phyloP scores from a whole-genome alignment of 2,888 invertebrate species.

The Nipponacmea schrenckii region DNA sequence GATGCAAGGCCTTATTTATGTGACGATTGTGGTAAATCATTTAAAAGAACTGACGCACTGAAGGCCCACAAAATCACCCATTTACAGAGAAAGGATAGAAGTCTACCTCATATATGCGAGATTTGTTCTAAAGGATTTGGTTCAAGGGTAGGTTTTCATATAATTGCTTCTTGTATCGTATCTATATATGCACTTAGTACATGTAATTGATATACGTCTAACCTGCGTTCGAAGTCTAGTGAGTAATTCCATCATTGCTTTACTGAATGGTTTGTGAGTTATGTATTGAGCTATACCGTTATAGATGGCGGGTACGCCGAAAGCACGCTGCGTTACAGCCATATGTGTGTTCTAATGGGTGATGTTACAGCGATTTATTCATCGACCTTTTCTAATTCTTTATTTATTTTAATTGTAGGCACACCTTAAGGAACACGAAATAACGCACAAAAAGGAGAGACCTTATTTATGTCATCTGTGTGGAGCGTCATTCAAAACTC shows the following conservation, averaged over 20 bases:
- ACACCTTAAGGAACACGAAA: constrained; percentile 63
- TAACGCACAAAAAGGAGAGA: constrained; percentile 68
- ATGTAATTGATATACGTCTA: too few relatives aligned
- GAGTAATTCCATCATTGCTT: too few relatives aligned
- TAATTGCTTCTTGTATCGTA: too few relatives aligned
- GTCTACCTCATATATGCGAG: constrained; percentile 54
- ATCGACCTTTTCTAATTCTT: too few relatives aligned
- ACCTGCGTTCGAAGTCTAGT: too few relatives aligned
- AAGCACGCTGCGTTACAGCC: too few relatives aligned
- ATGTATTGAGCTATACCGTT: too few relatives aligned
- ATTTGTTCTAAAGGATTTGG: constrained; percentile 64
- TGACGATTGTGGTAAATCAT: constrained; percentile 71
- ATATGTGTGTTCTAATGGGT: too few relatives aligned
- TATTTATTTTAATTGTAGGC: constrained; percentile 49
- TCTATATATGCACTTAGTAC: too few relatives aligned
- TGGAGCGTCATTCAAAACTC: constrained; percentile 70
- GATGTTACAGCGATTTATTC: too few relatives aligned
- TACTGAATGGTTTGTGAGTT: too few relatives aligned
- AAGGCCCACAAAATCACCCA: constrained; percentile 70
- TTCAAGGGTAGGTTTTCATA: constrained; percentile 51
- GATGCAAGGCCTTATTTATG: constrained; percentile 71
- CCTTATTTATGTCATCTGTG: constrained; percentile 71
- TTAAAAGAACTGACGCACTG: constrained; percentile 71
- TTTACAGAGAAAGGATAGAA: constrained; percentile 45
- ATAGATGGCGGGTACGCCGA: too few relatives aligned